Percentiles rank a stretch among this genome's conserved stretches.
Conservation (phyloP, 2,797 vertebrate species). For the Mallotus villosus region DNA sequence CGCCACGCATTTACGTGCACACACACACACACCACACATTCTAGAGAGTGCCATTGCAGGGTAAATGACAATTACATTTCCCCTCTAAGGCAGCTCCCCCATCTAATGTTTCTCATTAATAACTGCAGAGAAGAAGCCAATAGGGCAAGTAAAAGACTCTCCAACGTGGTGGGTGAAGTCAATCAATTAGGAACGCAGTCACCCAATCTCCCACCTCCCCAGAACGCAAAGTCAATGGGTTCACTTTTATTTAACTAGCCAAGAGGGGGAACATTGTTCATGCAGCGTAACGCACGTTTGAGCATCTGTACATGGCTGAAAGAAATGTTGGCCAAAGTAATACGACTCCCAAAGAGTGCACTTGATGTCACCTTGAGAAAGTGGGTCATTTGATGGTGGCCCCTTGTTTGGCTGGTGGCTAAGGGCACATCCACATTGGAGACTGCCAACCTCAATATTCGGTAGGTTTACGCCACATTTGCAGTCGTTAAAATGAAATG, state of each 20-base stretch:
- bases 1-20: background rate
- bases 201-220: background rate
- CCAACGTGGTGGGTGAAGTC: slow-evolving; percentile 4
- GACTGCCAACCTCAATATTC: background rate
- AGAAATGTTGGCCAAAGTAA: too few species aligned
- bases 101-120: slow-evolving; percentile 29
- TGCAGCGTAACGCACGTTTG: too few species aligned
- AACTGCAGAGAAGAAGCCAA: slow-evolving; percentile 13
- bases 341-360: background rate
- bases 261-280: background rate
- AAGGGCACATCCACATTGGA: background rate
- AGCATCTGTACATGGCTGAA: too few species aligned
- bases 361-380: slow-evolving; percentile 1
- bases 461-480: background rate
- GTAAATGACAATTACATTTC: slow-evolving; percentile 19
- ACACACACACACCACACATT: background rate
- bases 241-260: slow-evolving; percentile 13
- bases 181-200: background rate
- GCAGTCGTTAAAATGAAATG: too few species aligned
- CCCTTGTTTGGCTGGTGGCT: background rate
- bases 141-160: slow-evolving; percentile 27
- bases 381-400: background rate
- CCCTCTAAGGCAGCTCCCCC: background rate
- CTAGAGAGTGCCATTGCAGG: slow-evolving; percentile 4
- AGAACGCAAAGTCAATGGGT: background rate